Evolutionary conservation across 2,888 invertebrate genomes (phyloP).

Genomic region (Zootermopsis nevadensis): DNA sequence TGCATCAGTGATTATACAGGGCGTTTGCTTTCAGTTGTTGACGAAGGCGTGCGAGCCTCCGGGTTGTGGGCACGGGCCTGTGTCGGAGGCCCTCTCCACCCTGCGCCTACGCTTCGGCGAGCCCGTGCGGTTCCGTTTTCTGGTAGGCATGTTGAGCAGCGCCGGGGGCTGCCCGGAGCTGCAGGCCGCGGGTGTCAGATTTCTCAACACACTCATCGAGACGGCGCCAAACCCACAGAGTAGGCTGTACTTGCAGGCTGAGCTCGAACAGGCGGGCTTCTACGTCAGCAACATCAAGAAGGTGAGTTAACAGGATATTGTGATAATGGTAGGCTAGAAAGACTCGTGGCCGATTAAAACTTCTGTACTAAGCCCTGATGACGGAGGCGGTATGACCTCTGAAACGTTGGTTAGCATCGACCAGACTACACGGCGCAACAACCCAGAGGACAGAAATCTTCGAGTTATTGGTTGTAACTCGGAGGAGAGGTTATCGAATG

Average conservation of each 20-base stretch:
- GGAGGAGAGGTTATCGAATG: too few species aligned
- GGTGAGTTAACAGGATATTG: constrained; percentile 58
- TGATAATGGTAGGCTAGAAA: too few species aligned
- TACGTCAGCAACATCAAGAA: constrained; percentile 67
- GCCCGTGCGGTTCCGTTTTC: constrained; percentile 90
- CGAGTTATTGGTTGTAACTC: too few species aligned
- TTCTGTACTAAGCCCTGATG: not conserved
- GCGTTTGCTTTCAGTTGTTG: constrained; percentile 73
- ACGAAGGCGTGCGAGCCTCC: constrained; percentile 84
- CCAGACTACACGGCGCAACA: too few species aligned
- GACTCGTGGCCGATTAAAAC: not conserved
- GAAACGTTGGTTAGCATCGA: too few species aligned
- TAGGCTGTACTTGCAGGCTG: constrained; percentile 86
- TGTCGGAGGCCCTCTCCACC: constrained; percentile 91
- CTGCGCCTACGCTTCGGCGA: constrained; percentile 89
- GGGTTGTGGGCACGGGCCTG: constrained; percentile 82
- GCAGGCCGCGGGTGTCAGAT: constrained; percentile 82
- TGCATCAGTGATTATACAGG: not conserved
- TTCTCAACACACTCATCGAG: constrained; percentile 85
- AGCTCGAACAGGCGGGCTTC: constrained; percentile 84
- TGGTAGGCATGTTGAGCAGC: constrained; percentile 89
- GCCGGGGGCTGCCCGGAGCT: constrained; percentile 76
- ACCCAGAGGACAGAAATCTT: too few species aligned
- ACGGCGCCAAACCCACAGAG: constrained; percentile 81
- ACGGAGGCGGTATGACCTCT: too few species aligned